These are phyloP conservation scores for Patiria miniata DNA, from an alignment of 35 echinoderm and acorn worm genomes.

Conservation along the genomic window DNA sequence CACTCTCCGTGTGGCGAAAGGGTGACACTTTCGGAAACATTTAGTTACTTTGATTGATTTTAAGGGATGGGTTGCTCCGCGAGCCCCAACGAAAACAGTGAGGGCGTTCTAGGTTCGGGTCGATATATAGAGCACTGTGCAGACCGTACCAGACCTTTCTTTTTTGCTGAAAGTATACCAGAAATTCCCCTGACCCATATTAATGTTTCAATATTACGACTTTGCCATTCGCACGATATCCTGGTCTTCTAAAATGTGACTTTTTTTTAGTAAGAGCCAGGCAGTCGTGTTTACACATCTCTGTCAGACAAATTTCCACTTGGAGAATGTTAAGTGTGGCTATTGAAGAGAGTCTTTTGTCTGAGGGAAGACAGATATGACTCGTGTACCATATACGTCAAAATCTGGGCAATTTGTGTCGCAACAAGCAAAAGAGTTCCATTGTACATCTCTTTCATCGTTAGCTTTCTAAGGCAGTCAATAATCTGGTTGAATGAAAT, in stretches of 20 bases:
- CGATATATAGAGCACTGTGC: no score
- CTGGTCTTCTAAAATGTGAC: no score
- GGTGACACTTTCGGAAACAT: constrained; percentile 24
- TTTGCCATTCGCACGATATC: no score
- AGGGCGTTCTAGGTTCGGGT: no score
- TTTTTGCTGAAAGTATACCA: no score
- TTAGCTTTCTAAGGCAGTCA: neutral
- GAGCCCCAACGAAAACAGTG: no score
- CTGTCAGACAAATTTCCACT: constrained; percentile 8
- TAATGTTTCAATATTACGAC: no score
- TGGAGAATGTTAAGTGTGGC: constrained; percentile 20
- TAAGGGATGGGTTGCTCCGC: neutral
- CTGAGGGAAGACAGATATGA: neutral
- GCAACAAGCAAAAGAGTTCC: neutral
- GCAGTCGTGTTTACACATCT: constrained; percentile 5
- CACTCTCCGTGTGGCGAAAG: neutral
- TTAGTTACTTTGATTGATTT: neutral
- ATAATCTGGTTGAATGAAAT: constrained; percentile 27
- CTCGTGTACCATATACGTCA: neutral
- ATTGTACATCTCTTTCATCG: neutral
- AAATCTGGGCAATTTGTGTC: neutral
- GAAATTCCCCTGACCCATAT: no score
- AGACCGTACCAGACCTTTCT: no score
- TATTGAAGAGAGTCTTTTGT: neutral
- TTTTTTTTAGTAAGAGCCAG: constrained; percentile 20